These are phyloP conservation scores for Poeciliopsis presidionis DNA, from an alignment of 2,797 vertebrate genomes.

Conservation along the genomic window DNA sequence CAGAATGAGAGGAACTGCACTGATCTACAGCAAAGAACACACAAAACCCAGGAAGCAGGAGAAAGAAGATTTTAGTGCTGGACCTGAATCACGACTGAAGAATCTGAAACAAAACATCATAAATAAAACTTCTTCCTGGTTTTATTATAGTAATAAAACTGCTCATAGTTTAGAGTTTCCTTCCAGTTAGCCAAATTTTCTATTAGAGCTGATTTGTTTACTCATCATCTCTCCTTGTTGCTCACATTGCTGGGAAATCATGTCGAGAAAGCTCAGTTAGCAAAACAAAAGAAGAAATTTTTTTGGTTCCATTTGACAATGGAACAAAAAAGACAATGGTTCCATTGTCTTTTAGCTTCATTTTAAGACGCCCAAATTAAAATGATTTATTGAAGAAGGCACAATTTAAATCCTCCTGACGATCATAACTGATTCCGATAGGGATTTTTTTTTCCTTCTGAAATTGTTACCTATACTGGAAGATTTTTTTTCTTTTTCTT, in stretches of 20 bases:
- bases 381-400: neutral
- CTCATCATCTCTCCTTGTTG: neutral
- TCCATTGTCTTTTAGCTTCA: neutral
- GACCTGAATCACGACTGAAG: neutral
- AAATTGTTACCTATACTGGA: conserved; percentile 82
- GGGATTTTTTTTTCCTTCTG: neutral
- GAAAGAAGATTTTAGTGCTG: neutral
- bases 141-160: neutral
- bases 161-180: neutral
- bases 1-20: conserved; percentile 78
- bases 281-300: neutral
- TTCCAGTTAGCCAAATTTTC: neutral
- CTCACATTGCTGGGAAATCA: neutral
- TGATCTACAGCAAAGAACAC: conserved; percentile 76
- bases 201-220: neutral
- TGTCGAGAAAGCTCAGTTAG: neutral
- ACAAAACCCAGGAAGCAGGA: neutral
- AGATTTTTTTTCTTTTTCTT: conserved; percentile 83
- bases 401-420: neutral
- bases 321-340: no score
- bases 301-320: neutral
- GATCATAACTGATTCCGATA: neutral
- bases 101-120: neutral
- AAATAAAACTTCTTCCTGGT: neutral
- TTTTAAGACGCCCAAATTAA: neutral